These are phyloP conservation scores for Ivindomyrus marchei DNA, from an alignment of 2,113 vertebrate species.

Conservation along the genomic window DNA sequence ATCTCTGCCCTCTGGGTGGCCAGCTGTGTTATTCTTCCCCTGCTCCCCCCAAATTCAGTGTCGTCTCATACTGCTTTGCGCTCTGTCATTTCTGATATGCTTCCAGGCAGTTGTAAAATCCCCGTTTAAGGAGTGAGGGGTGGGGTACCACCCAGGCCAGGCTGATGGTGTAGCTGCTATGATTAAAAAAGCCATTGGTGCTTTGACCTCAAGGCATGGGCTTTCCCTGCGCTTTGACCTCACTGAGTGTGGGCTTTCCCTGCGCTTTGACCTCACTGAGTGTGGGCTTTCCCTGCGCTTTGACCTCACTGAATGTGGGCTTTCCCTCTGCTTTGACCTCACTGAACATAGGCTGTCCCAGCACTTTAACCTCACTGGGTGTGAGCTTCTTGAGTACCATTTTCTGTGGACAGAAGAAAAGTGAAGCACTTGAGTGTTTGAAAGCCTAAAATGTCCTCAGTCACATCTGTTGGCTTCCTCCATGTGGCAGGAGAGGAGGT, in stretches of 20 bases:
- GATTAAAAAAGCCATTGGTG: neutral
- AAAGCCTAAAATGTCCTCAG: neutral
- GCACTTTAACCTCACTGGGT: neutral
- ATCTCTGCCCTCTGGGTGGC: neutral
- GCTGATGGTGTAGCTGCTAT: neutral
- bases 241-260: neutral
- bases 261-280: too few species aligned
- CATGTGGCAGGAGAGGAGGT: neutral
- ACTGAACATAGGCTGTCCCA: neutral
- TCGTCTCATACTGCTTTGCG: neutral
- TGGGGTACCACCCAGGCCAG: neutral
- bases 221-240: neutral
- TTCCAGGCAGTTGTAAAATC: neutral
- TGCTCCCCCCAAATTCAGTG: neutral
- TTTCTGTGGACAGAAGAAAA: neutral
- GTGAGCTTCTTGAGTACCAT: neutral
- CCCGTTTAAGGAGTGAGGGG: neutral
- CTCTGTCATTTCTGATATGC: neutral
- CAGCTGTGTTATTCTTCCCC: slow-evolving; percentile 7
- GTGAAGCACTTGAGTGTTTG: neutral
- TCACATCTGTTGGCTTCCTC: neutral
- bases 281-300: too few species aligned
- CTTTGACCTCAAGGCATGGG: neutral
- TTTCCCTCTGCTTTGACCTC: neutral
- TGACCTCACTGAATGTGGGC: too few species aligned